Conservation (phyloP, 2,797 vertebrate genomes). For the Coilia nasus region DNA sequence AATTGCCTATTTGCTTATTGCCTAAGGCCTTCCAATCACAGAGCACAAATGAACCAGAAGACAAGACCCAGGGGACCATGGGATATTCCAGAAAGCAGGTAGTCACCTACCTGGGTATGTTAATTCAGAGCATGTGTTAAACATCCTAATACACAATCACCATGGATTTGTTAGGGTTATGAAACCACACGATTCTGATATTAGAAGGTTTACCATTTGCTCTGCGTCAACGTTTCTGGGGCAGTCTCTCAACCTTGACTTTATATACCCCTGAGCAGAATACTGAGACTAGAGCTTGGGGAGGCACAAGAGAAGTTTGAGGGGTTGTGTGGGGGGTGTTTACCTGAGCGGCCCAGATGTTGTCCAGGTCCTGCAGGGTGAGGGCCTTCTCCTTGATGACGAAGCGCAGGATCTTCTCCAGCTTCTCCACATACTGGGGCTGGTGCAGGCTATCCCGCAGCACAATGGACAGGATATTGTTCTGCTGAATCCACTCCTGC, state of each 20-base stretch:
- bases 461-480: slow-evolving; percentile 98
- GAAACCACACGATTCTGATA: no score
- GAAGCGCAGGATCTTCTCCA: slow-evolving; percentile 98
- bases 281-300: no score
- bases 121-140: background rate
- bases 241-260: no score
- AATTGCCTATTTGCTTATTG: background rate
- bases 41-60: background rate
- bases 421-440: slow-evolving; percentile 97
- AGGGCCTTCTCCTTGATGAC: slow-evolving; percentile 99
- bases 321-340: background rate
- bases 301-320: no score
- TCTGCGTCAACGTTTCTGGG: no score
- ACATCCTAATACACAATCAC: no score
- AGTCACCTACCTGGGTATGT: background rate
- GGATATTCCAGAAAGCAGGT: no score
- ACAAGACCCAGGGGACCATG: background rate
- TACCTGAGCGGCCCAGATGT: slow-evolving; percentile 99
- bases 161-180: no score
- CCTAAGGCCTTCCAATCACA: background rate
- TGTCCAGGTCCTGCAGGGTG: slow-evolving; percentile 97
- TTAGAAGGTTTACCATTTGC: no score
- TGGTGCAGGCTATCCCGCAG: slow-evolving; percentile 98
- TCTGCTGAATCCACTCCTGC: slow-evolving; percentile 99
- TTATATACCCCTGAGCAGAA: no score